Base-by-base conservation (phyloP, 2,888 invertebrate species). In the Dilophus febrilis region DNA sequence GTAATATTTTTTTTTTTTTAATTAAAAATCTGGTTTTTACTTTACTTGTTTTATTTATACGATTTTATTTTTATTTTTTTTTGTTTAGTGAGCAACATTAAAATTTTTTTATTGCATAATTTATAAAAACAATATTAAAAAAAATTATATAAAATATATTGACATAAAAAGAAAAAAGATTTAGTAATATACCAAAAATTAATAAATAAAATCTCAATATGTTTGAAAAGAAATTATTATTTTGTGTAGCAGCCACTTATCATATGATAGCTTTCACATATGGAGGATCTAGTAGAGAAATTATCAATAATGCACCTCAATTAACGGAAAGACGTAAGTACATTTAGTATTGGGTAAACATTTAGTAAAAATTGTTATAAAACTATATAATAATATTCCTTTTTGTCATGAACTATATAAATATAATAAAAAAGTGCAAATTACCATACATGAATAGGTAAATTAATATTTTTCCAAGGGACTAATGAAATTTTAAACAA, bases 321-420 rank as follows among this genome's bases (percentile, higher is more conserved):
- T 50, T 65, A 37, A 55, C 54, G 46, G 59, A 63, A 49, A 58
- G 58, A 56, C 67, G 67, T 67, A 60, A 65, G 65, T 53, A 26
- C n/a, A n/a, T n/a, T n/a, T n/a, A n/a, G n/a, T n/a, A n/a, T n/a
- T n/a, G n/a, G n/a, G n/a, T n/a, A n/a, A n/a, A n/a, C n/a, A n/a
- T n/a, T n/a, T n/a, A n/a, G n/a, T n/a, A n/a, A n/a, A n/a, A n/a
- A n/a, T n/a, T n/a, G n/a, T n/a, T n/a, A n/a, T n/a, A n/a, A n/a
- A n/a, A n/a, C n/a, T n/a, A n/a, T n/a, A n/a, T n/a, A n/a, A n/a
- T n/a, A n/a, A n/a, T n/a, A n/a, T n/a, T n/a, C n/a, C n/a, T n/a
- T n/a, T n/a, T n/a, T n/a, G n/a, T n/a, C n/a, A n/a, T n/a, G n/a
- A n/a, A n/a, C n/a, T n/a, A n/a, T n/a, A n/a, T n/a, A n/a, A n/a